Evolutionary conservation across 2,113 vertebrate species (phyloP).

Genomic region (Psephotus haematonotus): DNA sequence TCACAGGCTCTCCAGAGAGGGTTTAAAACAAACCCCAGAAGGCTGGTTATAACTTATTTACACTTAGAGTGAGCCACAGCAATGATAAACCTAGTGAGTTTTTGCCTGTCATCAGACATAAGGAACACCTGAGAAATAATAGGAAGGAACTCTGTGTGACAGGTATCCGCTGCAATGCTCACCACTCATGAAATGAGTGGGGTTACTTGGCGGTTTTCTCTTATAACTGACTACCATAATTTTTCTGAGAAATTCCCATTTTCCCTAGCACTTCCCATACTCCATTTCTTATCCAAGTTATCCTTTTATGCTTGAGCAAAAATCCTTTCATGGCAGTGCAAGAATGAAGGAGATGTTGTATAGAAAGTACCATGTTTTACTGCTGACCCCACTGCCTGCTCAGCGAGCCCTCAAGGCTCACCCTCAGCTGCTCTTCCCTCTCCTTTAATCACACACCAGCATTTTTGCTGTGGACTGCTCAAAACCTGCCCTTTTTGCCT

Average conservation of each 20-base stretch:
- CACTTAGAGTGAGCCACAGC: background rate
- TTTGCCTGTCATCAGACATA: background rate
- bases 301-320: background rate
- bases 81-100: background rate
- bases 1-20: background rate
- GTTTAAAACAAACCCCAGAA: background rate
- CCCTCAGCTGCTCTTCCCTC: background rate
- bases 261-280: background rate
- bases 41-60: background rate
- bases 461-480: background rate
- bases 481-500: background rate
- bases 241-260: background rate
- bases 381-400: background rate
- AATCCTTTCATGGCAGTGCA: background rate
- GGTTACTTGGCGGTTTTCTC: background rate
- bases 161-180: background rate
- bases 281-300: background rate
- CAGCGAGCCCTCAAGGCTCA: background rate
- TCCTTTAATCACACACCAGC: background rate
- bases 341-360: background rate
- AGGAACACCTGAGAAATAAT: background rate
- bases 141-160: accelerated
- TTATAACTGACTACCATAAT: background rate
- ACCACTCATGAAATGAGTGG: background rate
- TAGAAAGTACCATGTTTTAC: background rate